Conservation (phyloP, 37 sponge, comb jelly and placozoan species). For the Trichoplax adhaerens region DNA sequence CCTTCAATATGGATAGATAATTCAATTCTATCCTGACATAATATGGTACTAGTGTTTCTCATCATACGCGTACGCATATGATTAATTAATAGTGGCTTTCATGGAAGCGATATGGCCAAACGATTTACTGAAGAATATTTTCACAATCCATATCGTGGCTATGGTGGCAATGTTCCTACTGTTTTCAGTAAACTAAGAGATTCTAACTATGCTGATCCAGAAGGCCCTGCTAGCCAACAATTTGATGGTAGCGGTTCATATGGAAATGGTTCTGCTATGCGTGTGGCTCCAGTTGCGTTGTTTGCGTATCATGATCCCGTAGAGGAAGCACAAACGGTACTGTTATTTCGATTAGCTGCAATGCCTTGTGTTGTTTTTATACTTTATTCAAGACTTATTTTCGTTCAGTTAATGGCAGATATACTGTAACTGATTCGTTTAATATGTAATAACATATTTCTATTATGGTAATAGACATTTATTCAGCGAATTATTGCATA, state of each 20-base stretch:
- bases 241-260: slow-evolving; percentile 49
- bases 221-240: slow-evolving; percentile 37
- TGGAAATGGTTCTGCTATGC: slow-evolving; percentile 66
- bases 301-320: slow-evolving; percentile 14
- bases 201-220: slow-evolving; percentile 17
- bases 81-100: too few species aligned
- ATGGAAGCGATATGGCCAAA: too few species aligned
- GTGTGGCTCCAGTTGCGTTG: slow-evolving; percentile 46
- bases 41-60: too few species aligned
- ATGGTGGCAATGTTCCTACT: slow-evolving; percentile 27
- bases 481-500: too few species aligned
- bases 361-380: too few species aligned
- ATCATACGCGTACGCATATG: too few species aligned
- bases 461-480: too few species aligned
- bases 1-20: too few species aligned
- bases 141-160: slow-evolving; percentile 38
- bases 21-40: too few species aligned
- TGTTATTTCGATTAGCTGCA: too few species aligned
- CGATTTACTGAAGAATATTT: slow-evolving; percentile 36
- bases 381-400: background rate
- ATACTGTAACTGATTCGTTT: background rate
- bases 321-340: background rate
- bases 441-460: too few species aligned
- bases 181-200: slow-evolving; percentile 33
- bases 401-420: background rate